These are phyloP conservation scores for Ursus arctos DNA, from an alignment of 2,113 vertebrate genomes.

Conservation along the genomic window DNA sequence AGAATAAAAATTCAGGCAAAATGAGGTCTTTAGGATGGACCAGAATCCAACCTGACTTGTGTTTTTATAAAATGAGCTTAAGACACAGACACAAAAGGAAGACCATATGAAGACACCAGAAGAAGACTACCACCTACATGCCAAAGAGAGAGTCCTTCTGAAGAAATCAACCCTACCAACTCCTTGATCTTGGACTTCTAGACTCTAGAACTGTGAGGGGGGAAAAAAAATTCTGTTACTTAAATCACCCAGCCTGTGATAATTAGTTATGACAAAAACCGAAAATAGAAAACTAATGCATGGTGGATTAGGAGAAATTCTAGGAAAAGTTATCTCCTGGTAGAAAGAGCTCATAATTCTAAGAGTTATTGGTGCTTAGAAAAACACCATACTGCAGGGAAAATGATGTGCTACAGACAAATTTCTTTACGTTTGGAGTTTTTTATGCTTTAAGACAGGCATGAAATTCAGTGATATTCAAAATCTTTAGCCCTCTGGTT, in stretches of 20 bases:
- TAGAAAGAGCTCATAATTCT: background rate
- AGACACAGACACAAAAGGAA: background rate
- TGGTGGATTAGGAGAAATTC: background rate
- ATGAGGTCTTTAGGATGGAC: background rate
- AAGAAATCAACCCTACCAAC: background rate
- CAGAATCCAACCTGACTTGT: background rate
- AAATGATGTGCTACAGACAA: background rate
- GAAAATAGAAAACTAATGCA: background rate
- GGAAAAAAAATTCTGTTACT: background rate
- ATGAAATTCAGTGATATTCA: slow-evolving; percentile 47
- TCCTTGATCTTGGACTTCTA: background rate
- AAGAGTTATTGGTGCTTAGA: background rate
- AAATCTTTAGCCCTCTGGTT: background rate
- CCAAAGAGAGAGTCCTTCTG: background rate
- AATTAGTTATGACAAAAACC: background rate
- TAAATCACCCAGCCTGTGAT: background rate
- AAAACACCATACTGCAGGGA: background rate
- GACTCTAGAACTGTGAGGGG: background rate
- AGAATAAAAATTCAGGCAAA: background rate
- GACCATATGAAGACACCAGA: background rate
- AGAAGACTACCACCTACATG: background rate
- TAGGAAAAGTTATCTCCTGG: background rate
- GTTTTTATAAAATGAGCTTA: background rate
- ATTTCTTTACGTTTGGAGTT: background rate
- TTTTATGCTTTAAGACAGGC: slow-evolving; percentile 34